A percentile compares a stretch with the other conserved stretches of the same genome.
Conservation (phyloP, 2,797 vertebrate genomes). For the Galagoides demidoff region DNA sequence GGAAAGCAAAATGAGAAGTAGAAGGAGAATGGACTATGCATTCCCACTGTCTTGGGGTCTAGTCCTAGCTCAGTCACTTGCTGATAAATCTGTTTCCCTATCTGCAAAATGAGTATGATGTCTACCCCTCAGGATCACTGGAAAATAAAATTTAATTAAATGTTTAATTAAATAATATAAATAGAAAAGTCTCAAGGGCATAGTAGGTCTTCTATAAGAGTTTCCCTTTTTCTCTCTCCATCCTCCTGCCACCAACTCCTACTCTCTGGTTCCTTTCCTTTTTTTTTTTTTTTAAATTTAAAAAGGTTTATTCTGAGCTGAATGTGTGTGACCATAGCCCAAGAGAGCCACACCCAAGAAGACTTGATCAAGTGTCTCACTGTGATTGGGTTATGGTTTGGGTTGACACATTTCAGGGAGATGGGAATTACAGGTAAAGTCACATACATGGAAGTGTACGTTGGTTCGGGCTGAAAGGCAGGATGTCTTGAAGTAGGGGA, state of each 20-base stretch:
- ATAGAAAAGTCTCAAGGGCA: background rate
- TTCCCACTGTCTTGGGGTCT: background rate
- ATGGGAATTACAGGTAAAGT: too few species aligned
- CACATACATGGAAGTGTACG: too few species aligned
- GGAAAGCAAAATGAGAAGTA: background rate
- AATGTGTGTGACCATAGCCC: too few species aligned
- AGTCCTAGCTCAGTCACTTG: background rate
- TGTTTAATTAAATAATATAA: background rate
- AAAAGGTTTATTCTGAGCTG: too few species aligned
- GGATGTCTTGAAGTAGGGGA: too few species aligned
- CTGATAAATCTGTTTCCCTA: background rate
- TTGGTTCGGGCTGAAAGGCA: too few species aligned
- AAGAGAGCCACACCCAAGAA: too few species aligned
- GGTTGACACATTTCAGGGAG: too few species aligned
- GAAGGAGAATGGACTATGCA: background rate
- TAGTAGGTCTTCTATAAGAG: background rate
- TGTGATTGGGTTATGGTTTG: too few species aligned
- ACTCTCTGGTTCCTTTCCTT: background rate
- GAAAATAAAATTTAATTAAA: slow-evolving; percentile 1
- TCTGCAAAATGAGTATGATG: background rate
- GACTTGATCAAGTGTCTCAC: too few species aligned
- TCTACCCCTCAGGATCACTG: background rate
- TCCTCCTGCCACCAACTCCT: background rate
- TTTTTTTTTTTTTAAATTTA: too few species aligned
- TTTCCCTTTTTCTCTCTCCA: background rate